These are phyloP conservation scores for Amphiprion percula DNA, from an alignment of 2,113 vertebrate species.

Conservation along the genomic window DNA sequence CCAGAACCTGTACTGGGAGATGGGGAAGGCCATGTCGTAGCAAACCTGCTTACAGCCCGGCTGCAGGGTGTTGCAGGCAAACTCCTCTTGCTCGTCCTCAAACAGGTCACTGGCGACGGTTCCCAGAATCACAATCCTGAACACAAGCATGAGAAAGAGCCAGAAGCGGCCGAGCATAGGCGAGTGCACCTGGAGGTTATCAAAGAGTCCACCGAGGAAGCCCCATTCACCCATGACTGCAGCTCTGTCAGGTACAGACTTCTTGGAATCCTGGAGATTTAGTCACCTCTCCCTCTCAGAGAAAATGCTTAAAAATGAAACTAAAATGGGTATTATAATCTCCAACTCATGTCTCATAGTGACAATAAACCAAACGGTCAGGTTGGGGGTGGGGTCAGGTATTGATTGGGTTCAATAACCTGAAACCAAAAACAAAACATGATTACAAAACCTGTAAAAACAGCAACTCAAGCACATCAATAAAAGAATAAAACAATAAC, in stretches of 20 bases:
- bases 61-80: slow-evolving; percentile 93
- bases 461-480: background rate
- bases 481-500: background rate
- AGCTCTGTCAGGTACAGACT: background rate
- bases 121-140: slow-evolving; percentile 92
- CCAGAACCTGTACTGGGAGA: slow-evolving; percentile 97
- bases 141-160: slow-evolving; percentile 93
- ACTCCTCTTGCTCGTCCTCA: slow-evolving; percentile 92
- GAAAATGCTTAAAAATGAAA: slow-evolving; percentile 2
- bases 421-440: slow-evolving; percentile 24
- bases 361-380: background rate
- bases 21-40: slow-evolving; percentile 92
- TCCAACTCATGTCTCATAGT: background rate
- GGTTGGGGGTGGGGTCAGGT: background rate
- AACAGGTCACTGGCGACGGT: slow-evolving; percentile 93
- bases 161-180: slow-evolving; percentile 94
- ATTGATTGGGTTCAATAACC: background rate
- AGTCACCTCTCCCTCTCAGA: background rate
- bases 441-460: background rate
- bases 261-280: background rate
- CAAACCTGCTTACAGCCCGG: slow-evolving; percentile 94
- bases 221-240: slow-evolving; percentile 90
- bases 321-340: background rate
- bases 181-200: slow-evolving; percentile 89
- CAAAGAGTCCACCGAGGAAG: slow-evolving; percentile 89